These are phyloP conservation scores for Watsonalla binaria DNA, from an alignment of 2,888 invertebrate species.

Conservation along the genomic window DNA sequence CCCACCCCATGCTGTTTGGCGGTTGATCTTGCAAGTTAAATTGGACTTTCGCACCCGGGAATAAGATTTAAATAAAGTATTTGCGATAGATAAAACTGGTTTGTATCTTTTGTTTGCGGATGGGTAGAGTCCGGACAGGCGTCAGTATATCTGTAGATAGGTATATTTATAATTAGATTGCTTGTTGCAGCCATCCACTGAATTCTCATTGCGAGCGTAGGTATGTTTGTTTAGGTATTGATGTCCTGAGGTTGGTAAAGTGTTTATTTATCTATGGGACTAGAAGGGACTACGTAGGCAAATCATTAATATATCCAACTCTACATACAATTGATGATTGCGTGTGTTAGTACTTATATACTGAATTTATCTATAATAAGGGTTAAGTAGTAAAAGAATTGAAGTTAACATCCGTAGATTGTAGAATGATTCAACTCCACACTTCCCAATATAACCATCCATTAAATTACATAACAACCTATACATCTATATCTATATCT, in stretches of 20 bases:
- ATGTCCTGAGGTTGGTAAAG: background rate
- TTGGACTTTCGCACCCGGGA: conserved; percentile 17
- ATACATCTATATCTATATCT: too few relatives aligned
- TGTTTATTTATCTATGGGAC: too few relatives aligned
- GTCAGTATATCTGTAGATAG: conserved; percentile 18
- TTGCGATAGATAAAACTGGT: conserved; percentile 41
- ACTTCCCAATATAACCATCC: too few relatives aligned
- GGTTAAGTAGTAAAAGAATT: too few relatives aligned
- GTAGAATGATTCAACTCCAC: too few relatives aligned
- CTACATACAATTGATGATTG: too few relatives aligned
- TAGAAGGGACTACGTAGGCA: too few relatives aligned
- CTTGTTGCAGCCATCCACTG: background rate
- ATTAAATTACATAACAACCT: too few relatives aligned
- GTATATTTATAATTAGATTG: conserved; percentile 9
- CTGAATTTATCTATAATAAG: too few relatives aligned
- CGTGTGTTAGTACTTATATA: too few relatives aligned
- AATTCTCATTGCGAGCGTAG: conserved; percentile 2
- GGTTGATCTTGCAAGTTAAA: conserved; percentile 31
- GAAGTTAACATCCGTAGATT: too few relatives aligned
- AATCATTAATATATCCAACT: too few relatives aligned
- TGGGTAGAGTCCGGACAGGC: conserved; percentile 18
- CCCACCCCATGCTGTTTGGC: conserved; percentile 41
- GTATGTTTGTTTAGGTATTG: conserved; percentile 1
- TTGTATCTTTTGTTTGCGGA: conserved; percentile 55
- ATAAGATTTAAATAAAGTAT: conserved; percentile 22